Evolutionary conservation across 2,797 vertebrate species (phyloP), one percentile per base, ranked within the genome.

Genomic region (Eospalax fontanierii): DNA sequence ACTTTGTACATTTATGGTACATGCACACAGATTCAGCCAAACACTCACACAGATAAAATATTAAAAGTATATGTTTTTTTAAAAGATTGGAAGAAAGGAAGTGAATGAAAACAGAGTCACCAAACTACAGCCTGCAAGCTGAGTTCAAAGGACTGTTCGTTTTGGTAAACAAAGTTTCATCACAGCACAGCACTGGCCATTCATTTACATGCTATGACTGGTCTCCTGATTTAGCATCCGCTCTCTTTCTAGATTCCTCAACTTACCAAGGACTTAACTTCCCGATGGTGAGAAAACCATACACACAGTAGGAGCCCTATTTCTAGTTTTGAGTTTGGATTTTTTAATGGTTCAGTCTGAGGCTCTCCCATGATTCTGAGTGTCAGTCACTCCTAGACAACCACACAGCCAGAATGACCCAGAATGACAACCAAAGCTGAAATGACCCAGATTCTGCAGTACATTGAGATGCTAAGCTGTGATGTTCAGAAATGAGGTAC

Each of bases 171-270:
- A 1, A 89, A 78, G 46, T 50, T 82, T 92, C 50, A 35, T 19
- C 9, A 33, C 19, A 57, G 50, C 2, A 0, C 26, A 24, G 3
- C 22, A n/a, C n/a, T 0, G 0, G 21, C 78, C 24, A 12, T 74
- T 38, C 73, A 5, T 66, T 61, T 28, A 7, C 1, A 11, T 7
- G 1, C 19, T 14, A 0, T 28, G 24, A 19, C 73, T 50, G 3
- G 8, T 54, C 3, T 76, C 74, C 61, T n/a, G 46, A 4, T 21
- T 6, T 11, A 54, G 33, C 11, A 28, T 6, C 6, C 50, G 38
- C 57, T 78, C 26, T 18, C 54, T 28, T 40, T 1, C 35, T 28
- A 68, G n/a, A 22, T 6, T 24, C 28, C 26, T 8, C n/a, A 40
- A 18, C 9, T n/a, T 28, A 38, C 38, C 18, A 28, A 33, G 21